Conservation (phyloP, 2,797 vertebrate genomes). For the Malurus splendens region DNA sequence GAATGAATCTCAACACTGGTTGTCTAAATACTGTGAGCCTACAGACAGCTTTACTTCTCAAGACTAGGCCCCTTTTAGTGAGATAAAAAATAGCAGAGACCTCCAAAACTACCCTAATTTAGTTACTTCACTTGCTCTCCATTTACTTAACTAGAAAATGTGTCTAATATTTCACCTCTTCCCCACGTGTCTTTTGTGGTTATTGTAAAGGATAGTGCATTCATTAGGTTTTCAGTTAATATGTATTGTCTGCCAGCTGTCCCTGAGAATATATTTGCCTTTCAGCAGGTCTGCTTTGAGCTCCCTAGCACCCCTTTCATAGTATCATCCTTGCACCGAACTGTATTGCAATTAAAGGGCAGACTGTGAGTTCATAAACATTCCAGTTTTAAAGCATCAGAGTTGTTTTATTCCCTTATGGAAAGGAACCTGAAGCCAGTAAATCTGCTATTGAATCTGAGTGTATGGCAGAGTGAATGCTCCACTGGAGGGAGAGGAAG, state of each 20-base stretch:
- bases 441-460: background rate
- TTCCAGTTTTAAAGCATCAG: background rate
- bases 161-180: background rate
- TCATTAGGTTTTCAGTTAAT: background rate
- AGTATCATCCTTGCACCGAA: fast-evolving
- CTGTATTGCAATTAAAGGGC: background rate
- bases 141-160: background rate
- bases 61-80: background rate
- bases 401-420: background rate
- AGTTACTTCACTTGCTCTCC: background rate
- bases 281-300: background rate
- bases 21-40: background rate
- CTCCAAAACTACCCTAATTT: background rate
- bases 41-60: background rate
- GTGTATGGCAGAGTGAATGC: fast-evolving
- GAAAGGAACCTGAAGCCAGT: background rate
- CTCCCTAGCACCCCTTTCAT: background rate
- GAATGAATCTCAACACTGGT: background rate
- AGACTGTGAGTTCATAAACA: background rate
- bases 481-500: background rate
- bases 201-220: background rate
- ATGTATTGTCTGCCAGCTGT: background rate
- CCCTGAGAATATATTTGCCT: background rate
- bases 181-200: background rate
- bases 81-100: background rate